Evolutionary conservation across 2,797 vertebrate genomes (phyloP).

Genomic region (Paedocypris micromegethes): DNA sequence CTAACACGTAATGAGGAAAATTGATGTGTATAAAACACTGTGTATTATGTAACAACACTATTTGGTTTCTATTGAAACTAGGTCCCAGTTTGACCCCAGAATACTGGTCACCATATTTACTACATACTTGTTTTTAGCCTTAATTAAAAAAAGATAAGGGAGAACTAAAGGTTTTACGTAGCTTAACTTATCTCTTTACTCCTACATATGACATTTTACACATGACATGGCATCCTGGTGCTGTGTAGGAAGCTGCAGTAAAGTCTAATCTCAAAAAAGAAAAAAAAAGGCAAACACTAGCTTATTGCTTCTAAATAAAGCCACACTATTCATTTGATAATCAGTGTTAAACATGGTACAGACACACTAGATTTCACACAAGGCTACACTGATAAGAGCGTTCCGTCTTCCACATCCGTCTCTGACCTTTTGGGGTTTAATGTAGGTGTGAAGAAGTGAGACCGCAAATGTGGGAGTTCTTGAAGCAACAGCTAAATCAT

Average conservation of each 20-base stretch:
- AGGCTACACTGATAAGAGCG: neutral
- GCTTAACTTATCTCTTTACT: slow-evolving; percentile 18
- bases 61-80: too few species aligned
- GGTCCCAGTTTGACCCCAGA: too few species aligned
- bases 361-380: slow-evolving; percentile 9
- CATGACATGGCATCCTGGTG: neutral
- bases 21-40: too few species aligned
- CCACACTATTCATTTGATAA: slow-evolving; percentile 5
- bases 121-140: too few species aligned
- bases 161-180: neutral
- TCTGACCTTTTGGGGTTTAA: neutral
- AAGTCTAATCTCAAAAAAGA: neutral
- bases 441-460: neutral
- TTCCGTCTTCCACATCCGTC: neutral
- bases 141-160: too few species aligned
- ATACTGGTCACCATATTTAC: too few species aligned
- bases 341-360: neutral
- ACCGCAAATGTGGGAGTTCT: neutral
- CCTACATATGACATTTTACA: slow-evolving; percentile 36
- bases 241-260: slow-evolving; percentile 38
- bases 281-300: neutral
- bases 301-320: slow-evolving; percentile 1
- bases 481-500: neutral
- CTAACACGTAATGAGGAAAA: too few species aligned
- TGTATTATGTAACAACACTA: too few species aligned